These are phyloP conservation scores for Zootoca vivipara DNA, from an alignment of 2,113 vertebrate species.

Conservation along the genomic window DNA sequence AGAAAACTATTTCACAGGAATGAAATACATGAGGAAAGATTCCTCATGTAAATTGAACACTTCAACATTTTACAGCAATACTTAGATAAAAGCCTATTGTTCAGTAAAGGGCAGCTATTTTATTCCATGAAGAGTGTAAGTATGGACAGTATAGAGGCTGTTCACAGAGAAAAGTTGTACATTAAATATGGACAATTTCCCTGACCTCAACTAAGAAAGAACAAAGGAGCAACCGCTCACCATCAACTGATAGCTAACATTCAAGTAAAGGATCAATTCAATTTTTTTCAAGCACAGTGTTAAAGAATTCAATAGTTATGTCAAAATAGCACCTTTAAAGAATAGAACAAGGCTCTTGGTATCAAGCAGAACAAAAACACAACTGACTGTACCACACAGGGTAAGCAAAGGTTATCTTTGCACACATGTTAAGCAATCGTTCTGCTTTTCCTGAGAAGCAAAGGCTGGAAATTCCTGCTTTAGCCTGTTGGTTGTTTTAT, in stretches of 20 bases:
- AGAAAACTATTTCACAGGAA: neutral
- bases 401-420: neutral
- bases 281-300: slow-evolving; percentile 47
- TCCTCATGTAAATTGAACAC: neutral
- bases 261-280: neutral
- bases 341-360: neutral
- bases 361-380: slow-evolving; percentile 29
- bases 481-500: neutral
- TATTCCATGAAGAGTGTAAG: neutral
- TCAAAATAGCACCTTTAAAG: slow-evolving; percentile 64
- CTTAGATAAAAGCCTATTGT: neutral
- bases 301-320: slow-evolving; percentile 41
- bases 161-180: neutral
- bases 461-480: slow-evolving; percentile 12
- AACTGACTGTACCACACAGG: neutral
- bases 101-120: neutral
- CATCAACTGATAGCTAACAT: slow-evolving; percentile 33
- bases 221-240: slow-evolving; percentile 38
- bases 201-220: neutral
- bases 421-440: neutral
- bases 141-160: neutral
- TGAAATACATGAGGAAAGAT: neutral
- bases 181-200: neutral
- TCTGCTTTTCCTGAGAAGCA: slow-evolving; percentile 11
- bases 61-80: neutral